Evolutionary conservation across 1,140 invertebrate genomes (phyloP), one percentile per base, ranked within the genome.

Genomic region (Drosophila biarmipes): DNA sequence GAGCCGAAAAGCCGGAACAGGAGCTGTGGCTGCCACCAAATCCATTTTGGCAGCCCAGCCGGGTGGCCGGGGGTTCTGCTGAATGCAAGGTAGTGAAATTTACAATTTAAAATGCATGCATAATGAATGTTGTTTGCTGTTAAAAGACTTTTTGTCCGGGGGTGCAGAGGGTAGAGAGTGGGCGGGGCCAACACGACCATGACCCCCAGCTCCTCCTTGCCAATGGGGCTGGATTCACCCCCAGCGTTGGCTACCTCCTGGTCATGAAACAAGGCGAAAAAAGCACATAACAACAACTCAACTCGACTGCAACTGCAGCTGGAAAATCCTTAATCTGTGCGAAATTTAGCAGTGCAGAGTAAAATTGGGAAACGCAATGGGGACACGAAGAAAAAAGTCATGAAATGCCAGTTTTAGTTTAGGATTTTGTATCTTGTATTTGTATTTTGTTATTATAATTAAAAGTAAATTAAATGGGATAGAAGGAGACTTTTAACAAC

Each of bases 21-120:
- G 15, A 35, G 59, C 59, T 21, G 46, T 42, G 61, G 38, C 63
- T 73, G 79, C 38, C 71, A 66, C 51, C 74, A 84, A 79, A 84
- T 75, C 74, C 71, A 46, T 61, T 68, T 59, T 71, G 57, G 61
- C 53, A 58, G 27, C 52, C n/a, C 53, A 58, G 19, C 52, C 19
- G 21, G 46, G 15, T 8, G 12, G 27, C 53, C 19, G 27, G 7
- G 7, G 49, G 27, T 38, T 46, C 45, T 2, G 38, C 38, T 49
- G 38, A 17, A 38, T 66, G 51, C 42, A 40, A 43, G 58, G 67
- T 66, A 86, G 61, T 75, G 61, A 86, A 86, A 86, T 86, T 80
- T 80, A 86, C 74, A 87, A 87, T 87, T 87, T 87, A 82, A 82
- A 79, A 72, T 87, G 75, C 82, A 87, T 87, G 82, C 78, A 87